Evolutionary conservation across 2,113 vertebrate genomes (phyloP), one percentile per base, ranked within the genome.

Genomic region (Gnathonemus longibarbis): DNA sequence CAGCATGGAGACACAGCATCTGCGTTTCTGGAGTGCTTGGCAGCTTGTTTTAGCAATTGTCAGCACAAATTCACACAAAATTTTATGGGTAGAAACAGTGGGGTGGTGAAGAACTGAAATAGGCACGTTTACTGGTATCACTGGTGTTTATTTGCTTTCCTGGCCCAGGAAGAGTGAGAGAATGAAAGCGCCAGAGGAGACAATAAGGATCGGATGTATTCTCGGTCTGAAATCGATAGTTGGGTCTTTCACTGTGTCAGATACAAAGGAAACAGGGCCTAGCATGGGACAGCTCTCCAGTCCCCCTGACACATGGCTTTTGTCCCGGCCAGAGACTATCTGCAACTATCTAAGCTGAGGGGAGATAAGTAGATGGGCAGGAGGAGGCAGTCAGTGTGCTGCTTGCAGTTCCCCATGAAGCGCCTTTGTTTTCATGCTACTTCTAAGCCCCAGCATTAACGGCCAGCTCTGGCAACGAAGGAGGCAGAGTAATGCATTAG

Each of bases 371-470:
- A 80, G 45, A 0, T 2, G 0, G 48, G 42, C 10, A 13, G 89
- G 90, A 91, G 93, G 90, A 89, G 89, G 80, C 89, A 92, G 88
- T 45, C 42, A 48, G 45, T 5, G 10, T 85, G 84, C 24, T 31
- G 58, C 42, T 86, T 92, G 87, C 93, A 93, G 93, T 93, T 96
- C 96, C 96, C 95, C 96, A 95, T 95, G 96, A 96, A 95, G 91
- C 50, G 19, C 1, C 42, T 89, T 84, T 45, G 21, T 24, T 48
- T 46, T 46, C 10, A 8, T 84, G 46, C 46, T 27, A 87, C 84
- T 52, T 45, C 21, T 52, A 87, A 50, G 27, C n/a, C n/a, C 13
- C 85, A 27, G 49, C 9, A 31, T 35, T 87, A 31, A 35, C 1
- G n/a, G 24, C 24, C 24, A 1, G 85, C 35, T 77, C 70, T 39